Evolutionary conservation across 2,888 invertebrate species (phyloP).

Genomic region (Caenorhabditis sp.): DNA sequence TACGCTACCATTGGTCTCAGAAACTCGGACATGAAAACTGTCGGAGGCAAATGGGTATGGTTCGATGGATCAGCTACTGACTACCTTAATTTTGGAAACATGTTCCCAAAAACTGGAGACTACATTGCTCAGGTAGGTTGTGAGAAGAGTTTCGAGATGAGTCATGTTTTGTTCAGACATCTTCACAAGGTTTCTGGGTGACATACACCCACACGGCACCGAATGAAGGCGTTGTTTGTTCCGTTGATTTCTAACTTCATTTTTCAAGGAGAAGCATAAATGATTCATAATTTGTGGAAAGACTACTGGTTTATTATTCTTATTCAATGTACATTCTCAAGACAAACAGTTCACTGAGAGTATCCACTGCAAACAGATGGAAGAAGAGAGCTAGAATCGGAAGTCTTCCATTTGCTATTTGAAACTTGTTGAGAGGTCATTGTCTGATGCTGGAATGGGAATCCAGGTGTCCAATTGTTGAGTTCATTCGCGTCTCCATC

Average conservation of each 20-base stretch:
- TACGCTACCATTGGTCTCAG: constrained; percentile 50
- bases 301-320: not conserved
- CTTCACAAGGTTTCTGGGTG: constrained; percentile 60
- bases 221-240: constrained; percentile 58
- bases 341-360: not conserved
- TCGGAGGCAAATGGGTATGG: constrained; percentile 53
- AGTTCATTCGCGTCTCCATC: constrained; percentile 24
- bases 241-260: constrained; percentile 46
- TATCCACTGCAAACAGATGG: constrained; percentile 56
- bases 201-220: constrained; percentile 55
- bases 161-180: constrained; percentile 30
- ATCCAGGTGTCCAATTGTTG: constrained; percentile 53
- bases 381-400: not conserved
- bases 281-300: not conserved
- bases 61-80: constrained; percentile 33
- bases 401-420: constrained; percentile 49
- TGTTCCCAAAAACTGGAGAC: constrained; percentile 58
- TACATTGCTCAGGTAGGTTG: constrained; percentile 60
- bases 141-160: not conserved
- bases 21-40: constrained; percentile 12
- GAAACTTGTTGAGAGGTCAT: constrained; percentile 48
- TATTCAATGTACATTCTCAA: not conserved
- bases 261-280: constrained; percentile 7
- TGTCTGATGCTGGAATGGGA: constrained; percentile 38
- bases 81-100: constrained; percentile 39